A percentile compares a stretch with the other conserved stretches of the same genome.
phyloP scores from a whole-genome alignment of 2,888 invertebrate genomes.

The Timema cristinae region DNA sequence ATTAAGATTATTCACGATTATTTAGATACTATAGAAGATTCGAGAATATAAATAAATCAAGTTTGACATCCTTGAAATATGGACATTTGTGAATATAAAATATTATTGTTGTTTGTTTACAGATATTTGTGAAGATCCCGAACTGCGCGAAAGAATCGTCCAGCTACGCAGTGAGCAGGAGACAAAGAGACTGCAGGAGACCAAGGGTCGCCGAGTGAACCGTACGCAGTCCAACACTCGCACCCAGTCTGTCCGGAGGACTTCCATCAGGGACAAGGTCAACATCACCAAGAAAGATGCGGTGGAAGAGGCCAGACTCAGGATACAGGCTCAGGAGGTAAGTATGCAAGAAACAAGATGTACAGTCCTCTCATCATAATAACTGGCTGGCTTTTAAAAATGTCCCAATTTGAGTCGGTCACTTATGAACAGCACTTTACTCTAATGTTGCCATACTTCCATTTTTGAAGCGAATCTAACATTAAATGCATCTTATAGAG shows the following conservation, averaged over 20 bases:
- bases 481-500: too few species aligned
- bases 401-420: too few species aligned
- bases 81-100: neutral
- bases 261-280: slow-evolving; percentile 89
- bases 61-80: too few species aligned
- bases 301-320: slow-evolving; percentile 80
- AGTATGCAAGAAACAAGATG: too few species aligned
- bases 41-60: too few species aligned
- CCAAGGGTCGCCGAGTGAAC: slow-evolving; percentile 58
- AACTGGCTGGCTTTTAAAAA: too few species aligned
- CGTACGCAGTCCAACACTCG: slow-evolving; percentile 74
- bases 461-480: too few species aligned
- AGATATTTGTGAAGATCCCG: slow-evolving; percentile 97
- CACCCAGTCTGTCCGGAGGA: slow-evolving; percentile 89
- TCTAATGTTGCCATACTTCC: too few species aligned
- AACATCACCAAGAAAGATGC: slow-evolving; percentile 92
- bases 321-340: slow-evolving; percentile 61
- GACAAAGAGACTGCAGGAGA: slow-evolving; percentile 62
- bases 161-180: slow-evolving; percentile 89
- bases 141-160: slow-evolving; percentile 83
- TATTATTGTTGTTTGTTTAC: slow-evolving; percentile 27
- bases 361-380: too few species aligned
- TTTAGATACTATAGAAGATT: too few species aligned
- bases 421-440: too few species aligned
- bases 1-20: too few species aligned